These are phyloP conservation scores for Aratinga solstitialis DNA, from an alignment of 2,797 vertebrate species.

Conservation along the genomic window DNA sequence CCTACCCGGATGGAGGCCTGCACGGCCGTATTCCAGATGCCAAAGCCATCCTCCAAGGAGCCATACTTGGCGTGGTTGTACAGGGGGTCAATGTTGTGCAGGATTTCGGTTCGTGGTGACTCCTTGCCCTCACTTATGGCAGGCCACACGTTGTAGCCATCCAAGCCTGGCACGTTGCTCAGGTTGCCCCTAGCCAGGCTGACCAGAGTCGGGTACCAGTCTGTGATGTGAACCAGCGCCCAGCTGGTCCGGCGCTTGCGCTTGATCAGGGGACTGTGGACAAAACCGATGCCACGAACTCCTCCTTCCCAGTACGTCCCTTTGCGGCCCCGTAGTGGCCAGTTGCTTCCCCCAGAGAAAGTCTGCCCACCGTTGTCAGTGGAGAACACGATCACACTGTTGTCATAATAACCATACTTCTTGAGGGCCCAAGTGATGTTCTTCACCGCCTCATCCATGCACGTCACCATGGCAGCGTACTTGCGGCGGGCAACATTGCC, in stretches of 20 bases:
- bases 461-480: constrained; percentile 95
- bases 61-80: constrained; percentile 89
- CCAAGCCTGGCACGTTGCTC: constrained; percentile 82
- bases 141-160: constrained; percentile 92
- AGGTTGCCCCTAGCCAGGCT: constrained; percentile 87
- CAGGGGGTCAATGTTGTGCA: constrained; percentile 96
- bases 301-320: constrained; percentile 99
- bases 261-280: constrained; percentile 93
- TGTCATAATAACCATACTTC: constrained; percentile 93
- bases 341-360: constrained; percentile 94
- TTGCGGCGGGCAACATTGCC: constrained; percentile 90
- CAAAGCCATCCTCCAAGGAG: constrained; percentile 87
- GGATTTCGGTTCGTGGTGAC: constrained; percentile 90
- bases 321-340: constrained; percentile 95
- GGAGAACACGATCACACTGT: constrained; percentile 93
- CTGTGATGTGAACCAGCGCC: constrained; percentile 93
- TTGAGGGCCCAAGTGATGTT: constrained; percentile 95
- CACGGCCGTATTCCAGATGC: constrained; percentile 94
- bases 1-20: constrained; percentile 93
- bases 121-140: constrained; percentile 91
- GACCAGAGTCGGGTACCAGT: constrained; percentile 96
- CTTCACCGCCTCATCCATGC: constrained; percentile 92
- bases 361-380: constrained; percentile 97
- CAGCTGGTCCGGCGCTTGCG: constrained; percentile 86
- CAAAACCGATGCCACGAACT: constrained; percentile 91